Evolutionary conservation across 2,797 vertebrate genomes (phyloP).

Genomic region (Psittacula echo): DNA sequence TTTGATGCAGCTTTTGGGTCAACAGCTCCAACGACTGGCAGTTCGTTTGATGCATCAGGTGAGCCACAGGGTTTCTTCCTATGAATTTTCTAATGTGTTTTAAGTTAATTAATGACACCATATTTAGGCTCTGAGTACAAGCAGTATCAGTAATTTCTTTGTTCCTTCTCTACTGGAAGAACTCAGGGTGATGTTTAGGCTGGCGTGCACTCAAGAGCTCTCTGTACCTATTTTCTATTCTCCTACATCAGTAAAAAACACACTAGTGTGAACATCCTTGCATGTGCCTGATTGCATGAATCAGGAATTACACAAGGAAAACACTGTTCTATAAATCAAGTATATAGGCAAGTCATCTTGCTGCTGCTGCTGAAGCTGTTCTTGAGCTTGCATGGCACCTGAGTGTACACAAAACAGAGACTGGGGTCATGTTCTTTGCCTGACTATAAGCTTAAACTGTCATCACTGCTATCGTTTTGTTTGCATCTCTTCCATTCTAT

Average conservation of each 20-base stretch:
- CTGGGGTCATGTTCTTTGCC: slow-evolving; percentile 71
- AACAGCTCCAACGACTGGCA: slow-evolving; percentile 76
- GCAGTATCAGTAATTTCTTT: background rate
- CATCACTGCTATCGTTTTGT: slow-evolving; percentile 84
- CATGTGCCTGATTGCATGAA: slow-evolving; percentile 69
- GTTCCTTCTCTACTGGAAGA: background rate
- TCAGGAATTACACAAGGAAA: slow-evolving; percentile 19
- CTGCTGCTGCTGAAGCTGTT: slow-evolving; percentile 61
- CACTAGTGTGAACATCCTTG: slow-evolving; percentile 38
- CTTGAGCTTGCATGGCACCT: slow-evolving; percentile 75
- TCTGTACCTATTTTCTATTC: slow-evolving; percentile 17
- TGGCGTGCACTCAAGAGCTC: background rate
- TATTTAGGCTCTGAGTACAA: background rate
- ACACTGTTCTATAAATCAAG: background rate
- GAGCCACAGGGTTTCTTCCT: slow-evolving; percentile 52
- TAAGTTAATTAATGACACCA: background rate
- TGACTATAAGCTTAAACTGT: slow-evolving; percentile 81
- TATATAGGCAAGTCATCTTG: slow-evolving; percentile 8
- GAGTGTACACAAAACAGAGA: slow-evolving; percentile 55
- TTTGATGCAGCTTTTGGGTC: slow-evolving; percentile 89
- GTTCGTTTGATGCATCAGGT: slow-evolving; percentile 93
- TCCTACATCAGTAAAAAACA: slow-evolving; percentile 31
- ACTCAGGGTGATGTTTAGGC: background rate
- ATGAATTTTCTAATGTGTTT: background rate
- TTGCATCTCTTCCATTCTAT: slow-evolving; percentile 84